These are phyloP conservation scores for Anaspis maculata DNA, from an alignment of 2,888 invertebrate species.

Conservation along the genomic window DNA sequence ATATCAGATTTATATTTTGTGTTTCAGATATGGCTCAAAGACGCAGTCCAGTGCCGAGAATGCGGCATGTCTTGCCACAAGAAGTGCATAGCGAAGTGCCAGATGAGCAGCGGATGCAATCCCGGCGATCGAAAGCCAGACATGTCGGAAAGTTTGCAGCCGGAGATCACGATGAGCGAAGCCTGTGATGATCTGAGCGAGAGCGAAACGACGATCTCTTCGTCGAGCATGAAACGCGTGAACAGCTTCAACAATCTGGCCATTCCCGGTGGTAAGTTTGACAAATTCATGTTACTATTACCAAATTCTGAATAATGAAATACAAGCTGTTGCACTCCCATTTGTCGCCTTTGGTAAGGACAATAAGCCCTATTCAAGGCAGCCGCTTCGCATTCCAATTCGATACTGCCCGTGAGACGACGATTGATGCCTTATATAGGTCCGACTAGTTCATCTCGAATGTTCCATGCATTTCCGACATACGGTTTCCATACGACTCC, in stretches of 20 bases:
- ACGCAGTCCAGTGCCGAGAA: conserved; percentile 83
- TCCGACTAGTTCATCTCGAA: no score
- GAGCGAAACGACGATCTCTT: no score
- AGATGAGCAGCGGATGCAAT: conserved; percentile 56
- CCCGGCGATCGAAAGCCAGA: conserved; percentile 18
- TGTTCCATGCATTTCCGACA: no score
- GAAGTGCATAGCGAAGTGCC: conserved; percentile 87
- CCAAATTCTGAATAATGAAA: no score
- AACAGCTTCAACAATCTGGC: conserved; percentile 63
- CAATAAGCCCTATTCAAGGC: no score
- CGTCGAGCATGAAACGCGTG: conserved; percentile 60
- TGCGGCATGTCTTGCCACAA: conserved; percentile 92
- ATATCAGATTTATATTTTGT: conserved; percentile 1
- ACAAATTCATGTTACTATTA: no score
- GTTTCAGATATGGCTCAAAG: conserved; percentile 87
- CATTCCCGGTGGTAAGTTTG: conserved; percentile 47
- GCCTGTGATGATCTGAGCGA: conserved; percentile 29
- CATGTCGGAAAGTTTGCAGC: conserved; percentile 24
- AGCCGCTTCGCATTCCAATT: no score
- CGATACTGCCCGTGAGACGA: no score
- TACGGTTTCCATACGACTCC: no score
- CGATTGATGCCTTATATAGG: no score
- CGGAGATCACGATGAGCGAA: conserved; percentile 46
- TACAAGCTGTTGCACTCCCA: no score
- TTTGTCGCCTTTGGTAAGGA: no score